These are phyloP conservation scores for Euplexia lucipara DNA, from an alignment of 2,888 invertebrate genomes.

Conservation along the genomic window DNA sequence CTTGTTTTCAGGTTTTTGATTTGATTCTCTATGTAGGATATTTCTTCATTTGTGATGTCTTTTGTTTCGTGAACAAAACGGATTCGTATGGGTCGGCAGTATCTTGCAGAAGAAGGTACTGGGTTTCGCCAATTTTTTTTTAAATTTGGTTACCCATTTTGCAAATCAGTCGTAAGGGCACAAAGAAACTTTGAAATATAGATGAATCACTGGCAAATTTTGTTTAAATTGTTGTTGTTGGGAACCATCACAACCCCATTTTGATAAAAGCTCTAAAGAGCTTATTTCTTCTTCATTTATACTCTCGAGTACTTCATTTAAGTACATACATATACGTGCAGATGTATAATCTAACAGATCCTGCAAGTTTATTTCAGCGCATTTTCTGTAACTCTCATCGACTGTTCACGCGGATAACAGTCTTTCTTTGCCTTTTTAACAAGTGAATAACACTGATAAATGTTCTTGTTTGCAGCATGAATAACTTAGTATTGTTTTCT, in stretches of 20 bases:
- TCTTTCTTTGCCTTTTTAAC: conserved; percentile 19
- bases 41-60: conserved; percentile 23
- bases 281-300: conserved; percentile 10
- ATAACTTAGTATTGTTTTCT: too few species aligned
- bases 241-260: conserved; percentile 28
- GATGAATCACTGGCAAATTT: conserved; percentile 14
- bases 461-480: conserved; percentile 10
- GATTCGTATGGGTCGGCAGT: conserved; percentile 20
- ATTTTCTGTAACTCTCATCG: conserved; percentile 23
- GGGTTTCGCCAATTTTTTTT: conserved; percentile 28
- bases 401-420: conserved; percentile 23
- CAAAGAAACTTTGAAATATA: conserved; percentile 20
- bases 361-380: conserved; percentile 25
- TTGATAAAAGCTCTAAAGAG: conserved; percentile 20
- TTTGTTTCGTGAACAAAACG: conserved; percentile 23
- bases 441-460: conserved; percentile 27
- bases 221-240: conserved; percentile 22
- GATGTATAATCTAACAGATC: conserved; percentile 25
- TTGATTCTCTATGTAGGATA: conserved; percentile 17
- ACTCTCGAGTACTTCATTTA: conserved; percentile 21
- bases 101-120: conserved; percentile 22
- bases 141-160: conserved; percentile 16
- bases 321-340: conserved; percentile 19
- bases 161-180: conserved; percentile 14
- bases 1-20: conserved; percentile 6